Evolutionary conservation across 2,113 vertebrate genomes (phyloP).

Genomic region (Diphyllodes magnificus): DNA sequence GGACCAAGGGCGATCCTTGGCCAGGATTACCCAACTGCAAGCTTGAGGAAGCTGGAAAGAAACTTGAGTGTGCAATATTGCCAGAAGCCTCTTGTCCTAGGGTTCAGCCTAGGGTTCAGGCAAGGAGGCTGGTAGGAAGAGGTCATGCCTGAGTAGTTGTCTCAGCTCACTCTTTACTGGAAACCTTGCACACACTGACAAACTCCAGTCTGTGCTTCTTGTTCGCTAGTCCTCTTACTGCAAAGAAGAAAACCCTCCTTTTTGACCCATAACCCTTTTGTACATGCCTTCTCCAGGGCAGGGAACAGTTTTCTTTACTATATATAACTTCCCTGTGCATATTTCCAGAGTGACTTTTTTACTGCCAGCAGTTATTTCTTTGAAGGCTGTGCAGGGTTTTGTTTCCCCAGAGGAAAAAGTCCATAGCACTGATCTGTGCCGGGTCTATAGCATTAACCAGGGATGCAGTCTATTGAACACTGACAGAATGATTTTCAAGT

Average conservation of each 20-base stretch:
- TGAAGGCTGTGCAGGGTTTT: background rate
- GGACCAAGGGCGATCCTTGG: background rate
- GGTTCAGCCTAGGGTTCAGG: background rate
- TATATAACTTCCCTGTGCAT: background rate
- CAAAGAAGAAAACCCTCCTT: background rate
- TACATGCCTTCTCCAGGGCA: background rate
- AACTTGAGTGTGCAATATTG: background rate
- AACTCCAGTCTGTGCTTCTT: background rate
- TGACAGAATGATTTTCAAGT: background rate
- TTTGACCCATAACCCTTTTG: background rate
- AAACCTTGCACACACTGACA: background rate
- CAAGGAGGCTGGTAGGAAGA: background rate
- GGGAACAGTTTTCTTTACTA: conserved; percentile 5
- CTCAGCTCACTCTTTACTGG: background rate
- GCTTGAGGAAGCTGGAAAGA: background rate
- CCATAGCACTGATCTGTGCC: background rate
- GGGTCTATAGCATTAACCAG: background rate
- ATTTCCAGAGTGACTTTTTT: background rate
- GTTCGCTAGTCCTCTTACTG: background rate
- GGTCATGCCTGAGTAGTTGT: background rate
- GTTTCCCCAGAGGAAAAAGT: background rate
- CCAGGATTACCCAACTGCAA: background rate
- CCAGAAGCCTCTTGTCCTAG: background rate
- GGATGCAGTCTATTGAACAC: background rate
- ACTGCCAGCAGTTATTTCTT: background rate